phyloP scores from a whole-genome alignment of 1,140 invertebrate species.

The Neodiprion fabricii region DNA sequence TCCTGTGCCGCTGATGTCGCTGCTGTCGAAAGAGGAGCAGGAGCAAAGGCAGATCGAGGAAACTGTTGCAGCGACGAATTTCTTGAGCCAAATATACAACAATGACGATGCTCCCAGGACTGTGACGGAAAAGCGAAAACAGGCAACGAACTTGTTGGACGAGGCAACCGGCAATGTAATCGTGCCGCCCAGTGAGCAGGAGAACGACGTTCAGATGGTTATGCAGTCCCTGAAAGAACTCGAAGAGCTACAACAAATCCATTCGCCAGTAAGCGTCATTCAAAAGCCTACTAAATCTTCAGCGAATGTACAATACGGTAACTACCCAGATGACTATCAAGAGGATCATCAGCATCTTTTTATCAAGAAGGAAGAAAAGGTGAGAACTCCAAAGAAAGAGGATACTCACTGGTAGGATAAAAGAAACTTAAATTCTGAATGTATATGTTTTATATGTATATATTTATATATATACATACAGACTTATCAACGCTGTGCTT shows the following conservation, averaged over 20 bases:
- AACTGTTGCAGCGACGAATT: conserved; percentile 59
- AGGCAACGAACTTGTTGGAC: conserved; percentile 32
- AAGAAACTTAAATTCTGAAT: not conserved
- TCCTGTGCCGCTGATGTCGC: conserved; percentile 30
- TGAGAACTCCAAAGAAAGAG: conserved; percentile 46
- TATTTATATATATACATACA: too few relatives aligned
- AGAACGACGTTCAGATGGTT: conserved; percentile 54
- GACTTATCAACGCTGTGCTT: too few relatives aligned
- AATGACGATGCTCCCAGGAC: conserved; percentile 38
- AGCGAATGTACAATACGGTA: conserved; percentile 39
- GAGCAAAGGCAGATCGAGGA: conserved; percentile 55
- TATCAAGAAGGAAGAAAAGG: conserved; percentile 53
- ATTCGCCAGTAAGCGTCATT: conserved; percentile 43
- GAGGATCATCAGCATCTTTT: conserved; percentile 50
- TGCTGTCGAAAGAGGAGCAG: conserved; percentile 48
- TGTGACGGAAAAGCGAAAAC: conserved; percentile 39
- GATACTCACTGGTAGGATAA: conserved; percentile 45
- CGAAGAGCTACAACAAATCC: conserved; percentile 50
- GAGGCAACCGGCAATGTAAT: conserved; percentile 31
- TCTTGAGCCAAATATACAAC: conserved; percentile 62
- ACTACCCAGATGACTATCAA: conserved; percentile 45
- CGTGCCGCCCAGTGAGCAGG: conserved; percentile 43
- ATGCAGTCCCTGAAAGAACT: conserved; percentile 52
- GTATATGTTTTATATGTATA: too few relatives aligned
- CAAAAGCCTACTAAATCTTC: conserved; percentile 43